A percentile compares a stretch with the other conserved stretches of the same genome.
phyloP scores from a whole-genome alignment of 2,113 vertebrate species.

The Progne subis region DNA sequence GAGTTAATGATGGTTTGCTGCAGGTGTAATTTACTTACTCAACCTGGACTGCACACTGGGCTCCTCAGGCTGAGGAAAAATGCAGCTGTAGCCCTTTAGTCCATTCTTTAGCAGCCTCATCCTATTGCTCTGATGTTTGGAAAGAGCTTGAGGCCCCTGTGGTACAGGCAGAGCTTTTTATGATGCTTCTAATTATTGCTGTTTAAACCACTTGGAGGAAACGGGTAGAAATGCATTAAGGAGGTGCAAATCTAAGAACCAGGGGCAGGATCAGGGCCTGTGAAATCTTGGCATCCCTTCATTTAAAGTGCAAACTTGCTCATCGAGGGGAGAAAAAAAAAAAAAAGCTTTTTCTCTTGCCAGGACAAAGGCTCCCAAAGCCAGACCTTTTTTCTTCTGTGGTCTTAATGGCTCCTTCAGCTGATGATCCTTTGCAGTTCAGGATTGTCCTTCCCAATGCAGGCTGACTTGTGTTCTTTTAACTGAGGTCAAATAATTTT shows the following conservation, averaged over 20 bases:
- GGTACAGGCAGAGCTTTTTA: neutral
- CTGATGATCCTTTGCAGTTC: neutral
- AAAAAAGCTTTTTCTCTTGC: neutral
- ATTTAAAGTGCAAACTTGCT: neutral
- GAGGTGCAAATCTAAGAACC: neutral
- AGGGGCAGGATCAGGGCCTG: neutral
- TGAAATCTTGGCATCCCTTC: neutral
- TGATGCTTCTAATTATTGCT: neutral
- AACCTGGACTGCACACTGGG: fast-evolving
- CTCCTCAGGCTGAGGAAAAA: neutral
- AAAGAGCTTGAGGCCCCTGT: neutral
- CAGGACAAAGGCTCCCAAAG: neutral
- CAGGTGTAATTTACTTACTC: neutral
- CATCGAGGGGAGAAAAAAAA: neutral
- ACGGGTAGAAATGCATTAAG: neutral
- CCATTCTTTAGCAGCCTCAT: neutral
- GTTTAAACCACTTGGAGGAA: neutral
- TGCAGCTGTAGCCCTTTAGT: neutral
- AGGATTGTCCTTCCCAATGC: neutral
- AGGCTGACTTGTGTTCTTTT: neutral
- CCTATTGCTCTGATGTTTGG: neutral
- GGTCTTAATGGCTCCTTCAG: neutral
- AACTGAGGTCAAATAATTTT: neutral
- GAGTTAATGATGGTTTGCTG: neutral
- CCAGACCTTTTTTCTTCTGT: neutral